phyloP scores from a whole-genome alignment of 1,140 invertebrate genomes.

The Zaprionus inermis region DNA sequence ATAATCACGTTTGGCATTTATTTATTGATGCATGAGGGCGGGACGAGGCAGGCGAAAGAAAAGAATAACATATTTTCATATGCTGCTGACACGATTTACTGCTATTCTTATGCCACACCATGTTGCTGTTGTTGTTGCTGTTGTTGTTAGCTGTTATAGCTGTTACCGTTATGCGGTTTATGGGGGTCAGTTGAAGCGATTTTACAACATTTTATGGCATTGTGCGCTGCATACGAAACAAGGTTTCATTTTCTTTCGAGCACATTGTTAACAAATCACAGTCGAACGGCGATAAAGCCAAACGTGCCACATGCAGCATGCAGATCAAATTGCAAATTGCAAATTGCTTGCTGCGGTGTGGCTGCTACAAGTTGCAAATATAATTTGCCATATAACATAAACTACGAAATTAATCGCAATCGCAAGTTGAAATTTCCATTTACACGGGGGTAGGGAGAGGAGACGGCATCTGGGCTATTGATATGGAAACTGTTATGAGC shows the following conservation, averaged over 20 bases:
- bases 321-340: constrained; percentile 12
- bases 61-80: constrained; percentile 60
- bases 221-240: constrained; percentile 71
- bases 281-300: constrained; percentile 21
- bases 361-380: constrained; percentile 39
- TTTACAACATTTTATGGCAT: constrained; percentile 79
- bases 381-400: constrained; percentile 22
- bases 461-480: neutral
- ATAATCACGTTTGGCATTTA: constrained; percentile 82
- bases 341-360: constrained; percentile 24
- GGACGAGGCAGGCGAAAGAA: neutral
- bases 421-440: constrained; percentile 21
- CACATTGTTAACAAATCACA: constrained; percentile 25
- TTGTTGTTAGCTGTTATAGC: neutral
- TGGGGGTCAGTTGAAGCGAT: constrained; percentile 73
- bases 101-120: neutral
- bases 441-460: neutral
- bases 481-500: too few species aligned
- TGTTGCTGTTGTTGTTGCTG: constrained; percentile 35
- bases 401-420: constrained; percentile 26
- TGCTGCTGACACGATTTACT: constrained; percentile 20
- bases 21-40: constrained; percentile 73
- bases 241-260: constrained; percentile 22
- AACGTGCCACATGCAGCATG: neutral
- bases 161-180: constrained; percentile 25